Evolutionary conservation across 2,113 vertebrate species (phyloP), one percentile per base, ranked within the genome.

Genomic region (Taxidea taxus): DNA sequence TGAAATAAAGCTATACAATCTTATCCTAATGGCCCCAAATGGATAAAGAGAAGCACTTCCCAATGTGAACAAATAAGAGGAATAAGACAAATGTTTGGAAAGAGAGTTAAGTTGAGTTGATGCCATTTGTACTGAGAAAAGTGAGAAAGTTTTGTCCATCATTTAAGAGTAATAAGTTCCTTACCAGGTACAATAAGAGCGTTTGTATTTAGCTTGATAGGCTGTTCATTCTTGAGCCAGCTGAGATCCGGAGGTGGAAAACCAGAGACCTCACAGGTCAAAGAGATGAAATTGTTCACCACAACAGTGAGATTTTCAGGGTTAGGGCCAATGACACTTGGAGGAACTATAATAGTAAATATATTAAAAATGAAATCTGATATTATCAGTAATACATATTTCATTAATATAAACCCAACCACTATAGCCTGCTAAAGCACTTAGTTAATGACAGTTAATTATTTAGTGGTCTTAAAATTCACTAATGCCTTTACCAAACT

Each of bases 201-300:
- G 88, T 99, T 99, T 92, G 98, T 96, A 97, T 99, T 99, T 10
- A 98, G 98, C 85, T 23, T 98, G 98, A 99, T 74, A 25, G 99
- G 98, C 80, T 99, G 99, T 44, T 99, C 98, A 86, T 99, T 99
- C 97, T 99, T 99, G 68, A 99, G 98, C 99, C 99, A 99, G 96
- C 98, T 99, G 95, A 99, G 98, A 81, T 99, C 98, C 95, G 99
- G 99, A 88, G 99, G 99, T 42, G 99, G 99, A 96, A 99, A 99
- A 66, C 99, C 99, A 6, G 98, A 99, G 60, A 99, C 99, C 92
- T 99, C 99, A 97, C 99, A 99, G 60, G 98, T 99, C 97, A 99
- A 97, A 82, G 99, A 99, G 94, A 99, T 98, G 98, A 99, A 99
- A 98, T 99, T 99, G 98, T 99, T 99, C 97, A 99, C 98, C 94